Base-by-base conservation (phyloP, 2,113 vertebrate species). In the Passer montanus region DNA sequence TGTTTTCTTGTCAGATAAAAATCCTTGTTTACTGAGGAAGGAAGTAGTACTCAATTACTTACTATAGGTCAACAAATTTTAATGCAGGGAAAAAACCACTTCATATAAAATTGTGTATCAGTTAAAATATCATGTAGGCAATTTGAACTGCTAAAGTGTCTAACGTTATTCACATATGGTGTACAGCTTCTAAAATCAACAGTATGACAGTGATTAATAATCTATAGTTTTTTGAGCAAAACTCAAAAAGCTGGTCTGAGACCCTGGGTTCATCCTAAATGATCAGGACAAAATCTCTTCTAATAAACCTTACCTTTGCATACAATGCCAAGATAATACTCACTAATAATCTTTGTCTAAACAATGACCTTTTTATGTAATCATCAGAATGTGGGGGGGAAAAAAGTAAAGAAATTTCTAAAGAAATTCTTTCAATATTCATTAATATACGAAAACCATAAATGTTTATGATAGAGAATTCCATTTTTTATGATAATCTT, bases 81-180 rank as follows among this genome's bases (percentile, higher is more conserved):
- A 31, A 68, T 15, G 33, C 0, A 0, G 13, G 11, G 0, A 2
- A 58, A 49, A 59, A 26, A 17, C 0, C 0, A 72, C 24, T n/a
- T 62, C 8, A 20, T 39, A 15, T 39, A 77, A 85, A 85, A 64
- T 28, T 0, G 20, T 53, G 7, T 5, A 43, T 13, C 5, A n/a
- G 7, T 13, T 72, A 6, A 37, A 67, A 52, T n/a, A 80, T 24
- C 41, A 56, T 28, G 5, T 62, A 56, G 19, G 31, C 13, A 64
- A 11, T 52, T 76, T 26, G 39, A 77, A 72, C 33, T 67, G 58
- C n/a, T 81, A 22, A 62, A 76, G 14, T 23, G 8, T 66, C 7
- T 23, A 87, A 37, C 22, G 84, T 80, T 30, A 33, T 52, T 53
- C 12, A 58, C 43, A 28, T 15, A 13, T n/a, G 17, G 8, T 55